A percentile compares a stretch with the other conserved stretches of the same genome.
Evolutionary conservation across 2,113 vertebrate species (phyloP).

Genomic region (Macrotis lagotis): DNA sequence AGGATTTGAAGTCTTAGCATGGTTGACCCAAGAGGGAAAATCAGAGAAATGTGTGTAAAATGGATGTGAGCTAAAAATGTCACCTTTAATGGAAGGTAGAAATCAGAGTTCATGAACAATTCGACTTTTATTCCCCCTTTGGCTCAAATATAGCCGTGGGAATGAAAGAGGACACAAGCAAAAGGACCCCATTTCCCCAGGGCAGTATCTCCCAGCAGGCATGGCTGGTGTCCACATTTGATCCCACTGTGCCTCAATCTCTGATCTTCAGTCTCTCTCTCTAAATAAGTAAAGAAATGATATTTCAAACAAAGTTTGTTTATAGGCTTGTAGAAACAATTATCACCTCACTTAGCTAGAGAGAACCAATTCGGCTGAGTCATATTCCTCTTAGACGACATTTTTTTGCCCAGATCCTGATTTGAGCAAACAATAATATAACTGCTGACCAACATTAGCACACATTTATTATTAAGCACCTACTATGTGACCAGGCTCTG

Average conservation of each 20-base stretch:
- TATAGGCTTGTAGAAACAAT: slow-evolving; percentile 14
- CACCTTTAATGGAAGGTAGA: background rate
- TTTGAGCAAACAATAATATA: slow-evolving; percentile 12
- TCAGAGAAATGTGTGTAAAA: background rate
- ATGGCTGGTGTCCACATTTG: background rate
- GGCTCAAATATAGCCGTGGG: background rate
- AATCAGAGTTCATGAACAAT: background rate
- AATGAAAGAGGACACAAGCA: background rate
- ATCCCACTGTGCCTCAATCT: background rate
- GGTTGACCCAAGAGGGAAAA: background rate
- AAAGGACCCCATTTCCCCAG: background rate
- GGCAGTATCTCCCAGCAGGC: background rate
- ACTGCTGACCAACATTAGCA: background rate
- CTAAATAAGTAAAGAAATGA: slow-evolving; percentile 7
- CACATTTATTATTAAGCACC: background rate
- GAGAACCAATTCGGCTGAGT: background rate
- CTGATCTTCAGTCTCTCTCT: background rate
- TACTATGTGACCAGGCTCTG: background rate
- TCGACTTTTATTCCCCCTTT: background rate
- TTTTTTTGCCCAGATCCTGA: background rate
- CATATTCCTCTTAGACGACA: background rate
- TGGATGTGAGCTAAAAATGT: background rate
- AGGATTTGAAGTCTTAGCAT: background rate
- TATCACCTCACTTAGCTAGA: background rate
- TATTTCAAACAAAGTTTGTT: slow-evolving; percentile 1